Percentiles rank a stretch among this genome's conserved stretches.
Evolutionary conservation across 2,888 invertebrate genomes (phyloP).

Genomic region (Blastobasis adustella): DNA sequence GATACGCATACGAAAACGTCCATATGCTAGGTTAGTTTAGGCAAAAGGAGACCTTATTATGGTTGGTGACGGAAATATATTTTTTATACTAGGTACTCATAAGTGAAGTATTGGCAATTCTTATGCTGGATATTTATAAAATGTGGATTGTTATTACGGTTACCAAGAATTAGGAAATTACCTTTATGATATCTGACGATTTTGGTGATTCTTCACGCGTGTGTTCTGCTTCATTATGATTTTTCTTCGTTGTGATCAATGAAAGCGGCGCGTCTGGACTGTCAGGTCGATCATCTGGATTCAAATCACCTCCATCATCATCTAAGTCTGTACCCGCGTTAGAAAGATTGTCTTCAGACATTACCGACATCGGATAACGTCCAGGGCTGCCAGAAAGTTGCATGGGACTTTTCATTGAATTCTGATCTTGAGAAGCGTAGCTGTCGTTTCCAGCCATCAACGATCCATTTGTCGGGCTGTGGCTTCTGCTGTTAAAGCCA

Average conservation of each 20-base stretch:
- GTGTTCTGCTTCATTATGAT: constrained; percentile 63
- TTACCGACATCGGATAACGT: constrained; percentile 77
- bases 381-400: constrained; percentile 72
- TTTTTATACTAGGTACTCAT: no score
- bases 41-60: no score
- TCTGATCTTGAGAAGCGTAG: constrained; percentile 74
- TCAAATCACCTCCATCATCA: constrained; percentile 77
- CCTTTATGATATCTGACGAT: constrained; percentile 70
- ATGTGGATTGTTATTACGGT: constrained; percentile 2
- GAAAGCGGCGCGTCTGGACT: constrained; percentile 82
- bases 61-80: no score
- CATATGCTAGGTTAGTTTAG: no score
- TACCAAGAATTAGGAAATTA: constrained; percentile 20
- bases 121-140: no score
- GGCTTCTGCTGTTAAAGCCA: constrained; percentile 78
- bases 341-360: constrained; percentile 79
- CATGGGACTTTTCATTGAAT: constrained; percentile 77
- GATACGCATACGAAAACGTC: no score
- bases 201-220: constrained; percentile 68
- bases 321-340: constrained; percentile 80
- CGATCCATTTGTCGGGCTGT: constrained; percentile 78
- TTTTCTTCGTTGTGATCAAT: constrained; percentile 77
- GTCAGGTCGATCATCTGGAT: constrained; percentile 73
- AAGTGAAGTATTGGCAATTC: no score
- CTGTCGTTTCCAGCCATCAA: constrained; percentile 77